Percentiles rank a stretch among this genome's conserved stretches.
phyloP scores from a whole-genome alignment of 2,888 invertebrate species.

The Tetragonula carbonaria region DNA sequence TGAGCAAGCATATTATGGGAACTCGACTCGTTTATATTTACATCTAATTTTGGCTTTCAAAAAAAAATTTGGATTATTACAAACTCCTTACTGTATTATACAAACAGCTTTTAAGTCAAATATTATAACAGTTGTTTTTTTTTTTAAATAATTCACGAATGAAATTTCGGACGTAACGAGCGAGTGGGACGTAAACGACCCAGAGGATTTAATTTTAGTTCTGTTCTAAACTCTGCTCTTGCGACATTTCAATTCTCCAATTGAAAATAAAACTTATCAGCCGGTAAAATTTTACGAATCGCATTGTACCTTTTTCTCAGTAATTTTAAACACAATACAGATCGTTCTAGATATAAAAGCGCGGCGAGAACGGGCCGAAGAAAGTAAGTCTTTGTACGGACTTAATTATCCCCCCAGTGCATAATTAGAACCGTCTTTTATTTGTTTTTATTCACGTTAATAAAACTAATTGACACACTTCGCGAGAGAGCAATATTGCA shows the following conservation, averaged over 20 bases:
- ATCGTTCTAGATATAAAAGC: slow-evolving; percentile 27
- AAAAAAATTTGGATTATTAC: no score
- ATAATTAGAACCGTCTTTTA: slow-evolving; percentile 16
- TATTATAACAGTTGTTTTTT: no score
- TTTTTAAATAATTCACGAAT: no score
- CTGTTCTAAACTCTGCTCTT: background rate
- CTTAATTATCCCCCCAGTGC: slow-evolving; percentile 23
- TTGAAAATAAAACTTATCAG: background rate
- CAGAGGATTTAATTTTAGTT: background rate
- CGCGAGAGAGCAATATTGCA: slow-evolving; percentile 32
- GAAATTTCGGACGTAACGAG: background rate
- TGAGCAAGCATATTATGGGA: no score
- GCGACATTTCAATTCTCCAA: background rate
- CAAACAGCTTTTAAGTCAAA: no score
- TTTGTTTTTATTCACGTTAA: slow-evolving; percentile 30
- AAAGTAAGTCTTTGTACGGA: slow-evolving; percentile 39
- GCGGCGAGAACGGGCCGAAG: slow-evolving; percentile 22
- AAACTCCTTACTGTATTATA: no score
- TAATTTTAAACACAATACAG: background rate
- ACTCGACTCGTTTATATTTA: no score
- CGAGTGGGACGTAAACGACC: no score
- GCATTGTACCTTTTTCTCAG: slow-evolving; percentile 11
- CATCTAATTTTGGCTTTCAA: no score
- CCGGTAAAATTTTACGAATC: background rate
- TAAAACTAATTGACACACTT: slow-evolving; percentile 16